phyloP scores from a whole-genome alignment of 2,113 vertebrate species.

The Antidorcas marsupialis region DNA sequence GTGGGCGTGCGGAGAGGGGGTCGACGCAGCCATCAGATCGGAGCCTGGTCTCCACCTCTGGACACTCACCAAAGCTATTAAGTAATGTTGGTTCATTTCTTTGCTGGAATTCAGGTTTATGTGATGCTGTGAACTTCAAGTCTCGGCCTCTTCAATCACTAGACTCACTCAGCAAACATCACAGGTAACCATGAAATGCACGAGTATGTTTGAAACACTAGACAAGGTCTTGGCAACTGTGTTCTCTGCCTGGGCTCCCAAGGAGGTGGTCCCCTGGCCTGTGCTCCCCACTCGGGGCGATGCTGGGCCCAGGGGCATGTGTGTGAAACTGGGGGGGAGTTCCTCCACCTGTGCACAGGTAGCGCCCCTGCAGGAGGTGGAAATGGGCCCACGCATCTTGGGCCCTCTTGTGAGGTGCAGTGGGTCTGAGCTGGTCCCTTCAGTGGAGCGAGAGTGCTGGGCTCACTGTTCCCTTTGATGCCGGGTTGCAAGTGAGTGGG shows the following conservation, averaged over 20 bases:
- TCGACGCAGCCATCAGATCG: background rate
- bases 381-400: background rate
- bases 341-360: too few species aligned
- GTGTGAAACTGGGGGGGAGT: background rate
- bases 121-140: background rate
- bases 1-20: background rate
- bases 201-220: background rate
- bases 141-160: background rate
- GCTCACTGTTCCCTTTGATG: background rate
- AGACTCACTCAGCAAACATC: background rate
- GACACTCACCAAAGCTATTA: background rate
- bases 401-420: too few species aligned
- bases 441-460: rapidly evolving
- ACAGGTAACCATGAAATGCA: background rate
- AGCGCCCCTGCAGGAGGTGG: rapidly evolving
- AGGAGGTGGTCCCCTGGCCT: rapidly evolving
- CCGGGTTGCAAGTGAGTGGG: rapidly evolving
- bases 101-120: background rate
- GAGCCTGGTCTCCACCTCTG: background rate
- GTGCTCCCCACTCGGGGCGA: rapidly evolving
- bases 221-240: background rate
- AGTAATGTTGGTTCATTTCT: constrained; percentile 26
- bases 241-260: rapidly evolving
- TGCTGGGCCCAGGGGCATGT: rapidly evolving
- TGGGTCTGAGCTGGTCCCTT: background rate